phyloP scores from a whole-genome alignment of 1,140 invertebrate genomes.

The Choristoneura fumiferana region DNA sequence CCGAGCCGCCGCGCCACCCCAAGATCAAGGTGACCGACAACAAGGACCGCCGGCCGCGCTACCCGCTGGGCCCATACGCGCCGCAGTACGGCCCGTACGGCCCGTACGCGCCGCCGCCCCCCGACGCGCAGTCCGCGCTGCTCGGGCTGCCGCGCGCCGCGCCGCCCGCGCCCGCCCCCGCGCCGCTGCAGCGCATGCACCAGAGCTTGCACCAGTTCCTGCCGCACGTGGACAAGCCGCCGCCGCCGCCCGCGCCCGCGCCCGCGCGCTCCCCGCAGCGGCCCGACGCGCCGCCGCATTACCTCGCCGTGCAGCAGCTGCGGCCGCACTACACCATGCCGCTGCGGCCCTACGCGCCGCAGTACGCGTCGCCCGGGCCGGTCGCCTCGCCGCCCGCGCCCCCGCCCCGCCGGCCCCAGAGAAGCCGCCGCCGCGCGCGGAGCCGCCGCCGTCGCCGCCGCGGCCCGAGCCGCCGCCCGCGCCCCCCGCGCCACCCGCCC shows the following conservation, averaged over 20 bases:
- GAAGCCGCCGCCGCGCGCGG: conserved; percentile 19
- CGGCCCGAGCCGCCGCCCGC: conserved; percentile 48
- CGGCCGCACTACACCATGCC: conserved; percentile 31
- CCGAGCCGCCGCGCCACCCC: conserved; percentile 52
- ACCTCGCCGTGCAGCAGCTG: conserved; percentile 41
- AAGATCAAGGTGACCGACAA: conserved; percentile 71
- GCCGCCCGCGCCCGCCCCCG: conserved; percentile 26
- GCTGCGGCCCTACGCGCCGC: conserved; percentile 12
- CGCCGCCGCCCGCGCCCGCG: conserved; percentile 59
- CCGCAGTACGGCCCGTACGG: conserved; percentile 71
- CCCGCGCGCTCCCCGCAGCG: conserved; percentile 52
- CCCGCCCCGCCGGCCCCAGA: too few relatives aligned
- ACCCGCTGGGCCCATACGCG: conserved; percentile 68
- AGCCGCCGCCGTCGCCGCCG: conserved; percentile 68
- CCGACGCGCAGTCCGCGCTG: too few relatives aligned
- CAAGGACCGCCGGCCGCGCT: conserved; percentile 55
- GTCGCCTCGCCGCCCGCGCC: too few relatives aligned
- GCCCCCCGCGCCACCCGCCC: conserved; percentile 27
- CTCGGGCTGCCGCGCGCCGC: too few relatives aligned
- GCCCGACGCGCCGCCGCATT: conserved; percentile 51
- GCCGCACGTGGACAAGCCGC: conserved; percentile 56
- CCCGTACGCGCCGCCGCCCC: conserved; percentile 57
- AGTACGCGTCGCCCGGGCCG: too few relatives aligned
- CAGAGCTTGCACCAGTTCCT: conserved; percentile 53
- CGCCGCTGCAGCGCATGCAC: conserved; percentile 31